These are phyloP conservation scores for Xanthia icteritia DNA, from an alignment of 2,888 invertebrate genomes.

Conservation along the genomic window DNA sequence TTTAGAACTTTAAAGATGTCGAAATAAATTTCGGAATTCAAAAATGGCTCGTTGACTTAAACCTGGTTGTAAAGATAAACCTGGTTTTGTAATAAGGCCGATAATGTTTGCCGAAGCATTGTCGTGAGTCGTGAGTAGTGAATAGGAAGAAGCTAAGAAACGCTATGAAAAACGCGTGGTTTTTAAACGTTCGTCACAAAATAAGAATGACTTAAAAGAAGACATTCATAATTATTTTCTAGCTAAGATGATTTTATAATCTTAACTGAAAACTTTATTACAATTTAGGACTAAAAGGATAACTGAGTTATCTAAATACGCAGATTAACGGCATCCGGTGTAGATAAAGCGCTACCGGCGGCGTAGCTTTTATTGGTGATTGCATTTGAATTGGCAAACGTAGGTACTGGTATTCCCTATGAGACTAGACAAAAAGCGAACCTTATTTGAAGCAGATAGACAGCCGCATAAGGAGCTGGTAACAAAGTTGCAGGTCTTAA, in stretches of 20 bases:
- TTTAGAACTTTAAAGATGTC: no score
- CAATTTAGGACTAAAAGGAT: constrained; percentile 9
- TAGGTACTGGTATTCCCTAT: not conserved
- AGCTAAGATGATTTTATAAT: not conserved
- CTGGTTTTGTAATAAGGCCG: no score
- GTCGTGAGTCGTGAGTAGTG: not conserved
- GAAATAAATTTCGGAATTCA: no score
- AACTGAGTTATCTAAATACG: constrained; percentile 7
- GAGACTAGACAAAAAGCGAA: not conserved
- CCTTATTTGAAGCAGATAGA: not conserved
- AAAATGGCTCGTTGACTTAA: no score
- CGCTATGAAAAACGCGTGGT: not conserved
- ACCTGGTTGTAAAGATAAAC: no score
- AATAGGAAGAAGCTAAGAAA: not conserved
- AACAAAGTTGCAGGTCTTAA: no score
- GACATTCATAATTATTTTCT: not conserved
- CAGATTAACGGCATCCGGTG: not conserved
- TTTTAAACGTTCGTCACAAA: not conserved
- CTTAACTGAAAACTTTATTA: not conserved
- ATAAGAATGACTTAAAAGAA: not conserved
- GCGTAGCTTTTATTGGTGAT: not conserved
- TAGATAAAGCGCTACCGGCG: not conserved
- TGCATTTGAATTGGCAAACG: not conserved
- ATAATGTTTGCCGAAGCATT: no score
- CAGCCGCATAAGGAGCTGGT: no score